Conservation (phyloP, 2,888 invertebrate species). For the Elmis aenea region DNA sequence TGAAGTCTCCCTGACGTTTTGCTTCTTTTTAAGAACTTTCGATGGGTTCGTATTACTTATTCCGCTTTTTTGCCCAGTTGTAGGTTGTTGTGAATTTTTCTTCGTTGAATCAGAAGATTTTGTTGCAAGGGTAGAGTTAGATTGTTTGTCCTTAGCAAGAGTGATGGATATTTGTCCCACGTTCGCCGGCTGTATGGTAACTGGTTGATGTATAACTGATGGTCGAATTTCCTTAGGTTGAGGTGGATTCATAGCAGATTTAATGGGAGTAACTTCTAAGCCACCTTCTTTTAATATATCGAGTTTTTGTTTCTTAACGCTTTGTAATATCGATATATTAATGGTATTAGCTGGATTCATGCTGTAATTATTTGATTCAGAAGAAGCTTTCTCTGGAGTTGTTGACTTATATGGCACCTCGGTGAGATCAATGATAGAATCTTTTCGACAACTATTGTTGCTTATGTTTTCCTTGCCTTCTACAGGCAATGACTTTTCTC, state of each 20-base stretch:
- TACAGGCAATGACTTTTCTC: conserved; percentile 44
- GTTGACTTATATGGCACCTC: conserved; percentile 57
- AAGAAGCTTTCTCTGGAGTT: conserved; percentile 58
- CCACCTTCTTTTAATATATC: conserved; percentile 73
- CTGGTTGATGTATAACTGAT: conserved; percentile 38
- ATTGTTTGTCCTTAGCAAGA: conserved; percentile 21
- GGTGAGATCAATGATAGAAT: conserved; percentile 32
- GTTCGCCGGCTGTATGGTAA: conserved; percentile 3
- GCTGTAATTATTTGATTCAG: conserved; percentile 45
- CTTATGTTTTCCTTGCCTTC: conserved; percentile 54
- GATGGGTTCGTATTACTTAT: conserved; percentile 4
- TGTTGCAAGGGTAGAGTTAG: conserved; percentile 17
- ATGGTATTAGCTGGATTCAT: conserved; percentile 25
- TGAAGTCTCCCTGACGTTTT: neutral
- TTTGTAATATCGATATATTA: conserved; percentile 39
- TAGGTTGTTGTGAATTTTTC: neutral
- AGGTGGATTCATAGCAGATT: conserved; percentile 29
- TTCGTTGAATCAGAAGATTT: conserved; percentile 12
- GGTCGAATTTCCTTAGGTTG: conserved; percentile 37
- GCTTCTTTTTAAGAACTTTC: too few species aligned
- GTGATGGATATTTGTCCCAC: conserved; percentile 25
- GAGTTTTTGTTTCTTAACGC: conserved; percentile 64
- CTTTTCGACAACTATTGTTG: conserved; percentile 20
- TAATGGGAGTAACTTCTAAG: conserved; percentile 67
- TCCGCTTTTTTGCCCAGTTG: too few species aligned